Conservation (phyloP, 2,113 vertebrate genomes). For the Onychostoma macrolepis region DNA sequence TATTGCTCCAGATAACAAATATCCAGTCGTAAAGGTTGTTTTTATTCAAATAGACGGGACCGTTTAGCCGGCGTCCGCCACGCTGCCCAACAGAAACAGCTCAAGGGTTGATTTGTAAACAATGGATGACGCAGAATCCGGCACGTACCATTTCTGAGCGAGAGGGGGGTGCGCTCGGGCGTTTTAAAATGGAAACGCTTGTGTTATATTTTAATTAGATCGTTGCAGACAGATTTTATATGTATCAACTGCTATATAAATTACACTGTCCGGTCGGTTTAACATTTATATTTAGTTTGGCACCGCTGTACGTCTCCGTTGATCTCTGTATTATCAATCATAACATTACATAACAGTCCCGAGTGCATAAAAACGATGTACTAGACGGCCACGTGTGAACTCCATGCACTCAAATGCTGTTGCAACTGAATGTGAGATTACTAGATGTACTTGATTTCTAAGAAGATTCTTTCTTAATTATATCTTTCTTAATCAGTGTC, state of each 20-base stretch:
- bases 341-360: slow-evolving; percentile 19
- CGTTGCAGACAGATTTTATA: not conserved
- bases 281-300: not conserved
- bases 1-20: not conserved
- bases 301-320: not conserved
- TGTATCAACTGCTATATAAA: not conserved
- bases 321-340: not conserved
- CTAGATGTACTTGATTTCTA: not conserved
- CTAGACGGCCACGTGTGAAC: slow-evolving; percentile 26
- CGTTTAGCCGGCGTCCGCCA: slow-evolving; percentile 57
- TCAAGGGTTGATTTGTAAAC: slow-evolving; percentile 82
- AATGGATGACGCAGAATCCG: slow-evolving; percentile 80
- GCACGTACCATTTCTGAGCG: slow-evolving; percentile 66
- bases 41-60: slow-evolving; percentile 53
- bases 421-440: not conserved
- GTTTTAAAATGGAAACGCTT: not conserved
- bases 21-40: not conserved
- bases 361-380: not conserved
- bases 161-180: not conserved
- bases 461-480: not conserved
- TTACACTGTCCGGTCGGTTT: not conserved
- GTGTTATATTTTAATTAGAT: not conserved
- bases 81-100: slow-evolving; percentile 66
- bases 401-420: not conserved
- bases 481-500: not conserved